Evolutionary conservation across 2,888 invertebrate species (phyloP), one percentile per base, ranked within the genome.

Genomic region (Lithophane semibrunnea): DNA sequence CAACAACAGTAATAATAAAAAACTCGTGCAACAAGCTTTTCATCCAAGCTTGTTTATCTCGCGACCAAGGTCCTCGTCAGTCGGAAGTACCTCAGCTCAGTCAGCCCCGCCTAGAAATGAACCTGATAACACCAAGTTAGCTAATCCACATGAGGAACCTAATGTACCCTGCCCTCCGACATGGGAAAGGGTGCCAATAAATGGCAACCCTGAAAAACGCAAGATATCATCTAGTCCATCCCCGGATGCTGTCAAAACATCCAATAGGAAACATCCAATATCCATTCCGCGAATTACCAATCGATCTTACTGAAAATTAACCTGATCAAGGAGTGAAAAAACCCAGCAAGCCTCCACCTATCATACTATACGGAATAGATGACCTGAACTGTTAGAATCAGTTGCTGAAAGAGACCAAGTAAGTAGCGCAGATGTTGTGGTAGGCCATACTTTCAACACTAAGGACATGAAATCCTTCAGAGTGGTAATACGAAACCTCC

Each of bases 1-100:
- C 47, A 73, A 29, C 42, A 49, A 29, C 49, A 58, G 7, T 1
- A 72, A n/a, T 37, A 60, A 54, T 24, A 70, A 60, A 49, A 70
- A 70, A 47, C 16, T 60, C 12, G 44, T 77, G 2, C 72, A 76
- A 21, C 76, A 72, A 47, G 76, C 54, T 24, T 76, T 76, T 52
- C 72, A 71, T 24, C 75, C 70, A 12, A 49, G 70, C 13, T 29
- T 67, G 29, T 72, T 72, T 37, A 29, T 49, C 13, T 37, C 64
- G 2, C 42, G 66, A 52, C 54, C 72, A 47, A 66, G 66, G 49
- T 49, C 13, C 37, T 18, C 44, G 13, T 71, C 76, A 52, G 52
- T 52, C 4, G 49, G 29, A 13, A 67, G 29, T 37, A 21, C 12
- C 21, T n/a, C 16, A 56, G 21, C 12, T 0, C n/a, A 21, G 37